These are phyloP conservation scores for Scaptodrosophila latifasciaeformis DNA, from an alignment of 2,888 invertebrate genomes.

Conservation along the genomic window DNA sequence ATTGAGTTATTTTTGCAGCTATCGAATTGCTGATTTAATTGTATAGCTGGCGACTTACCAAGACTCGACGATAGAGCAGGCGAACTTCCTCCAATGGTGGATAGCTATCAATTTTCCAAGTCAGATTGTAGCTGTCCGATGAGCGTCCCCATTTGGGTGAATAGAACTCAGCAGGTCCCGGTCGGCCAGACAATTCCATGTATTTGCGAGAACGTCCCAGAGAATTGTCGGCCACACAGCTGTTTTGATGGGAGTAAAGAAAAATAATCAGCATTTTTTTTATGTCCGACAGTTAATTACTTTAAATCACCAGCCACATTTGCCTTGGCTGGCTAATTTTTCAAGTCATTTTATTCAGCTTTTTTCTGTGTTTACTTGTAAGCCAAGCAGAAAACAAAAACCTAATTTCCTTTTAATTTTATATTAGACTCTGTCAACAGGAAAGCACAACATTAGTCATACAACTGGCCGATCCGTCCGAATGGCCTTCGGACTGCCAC, in stretches of 20 bases:
- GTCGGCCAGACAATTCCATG: conserved; percentile 83
- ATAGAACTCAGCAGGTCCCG: conserved; percentile 82
- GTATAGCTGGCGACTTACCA: conserved; percentile 75
- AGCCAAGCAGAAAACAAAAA: conserved; percentile 18
- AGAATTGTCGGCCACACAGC: conserved; percentile 83
- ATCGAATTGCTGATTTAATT: conserved; percentile 19
- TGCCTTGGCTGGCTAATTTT: too few species aligned
- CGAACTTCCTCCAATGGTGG: conserved; percentile 83
- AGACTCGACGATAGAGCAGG: conserved; percentile 81
- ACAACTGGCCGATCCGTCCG: too few species aligned
- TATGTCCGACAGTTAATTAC: too few species aligned
- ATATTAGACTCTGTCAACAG: conserved; percentile 26
- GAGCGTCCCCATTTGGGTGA: conserved; percentile 80
- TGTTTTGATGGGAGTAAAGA: too few species aligned
- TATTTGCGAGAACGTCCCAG: conserved; percentile 82
- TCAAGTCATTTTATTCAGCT: too few species aligned
- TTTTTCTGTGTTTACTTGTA: background rate
- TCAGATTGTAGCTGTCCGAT: conserved; percentile 80
- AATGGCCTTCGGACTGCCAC: too few species aligned
- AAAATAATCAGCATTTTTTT: too few species aligned
- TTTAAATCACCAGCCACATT: too few species aligned
- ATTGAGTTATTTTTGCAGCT: conserved; percentile 25
- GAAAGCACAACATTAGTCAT: conserved; percentile 22
- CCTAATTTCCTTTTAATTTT: conserved; percentile 41
- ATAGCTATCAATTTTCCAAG: conserved; percentile 84